phyloP scores from a whole-genome alignment of 1,140 invertebrate species.

The Oreohelix idahoensis region DNA sequence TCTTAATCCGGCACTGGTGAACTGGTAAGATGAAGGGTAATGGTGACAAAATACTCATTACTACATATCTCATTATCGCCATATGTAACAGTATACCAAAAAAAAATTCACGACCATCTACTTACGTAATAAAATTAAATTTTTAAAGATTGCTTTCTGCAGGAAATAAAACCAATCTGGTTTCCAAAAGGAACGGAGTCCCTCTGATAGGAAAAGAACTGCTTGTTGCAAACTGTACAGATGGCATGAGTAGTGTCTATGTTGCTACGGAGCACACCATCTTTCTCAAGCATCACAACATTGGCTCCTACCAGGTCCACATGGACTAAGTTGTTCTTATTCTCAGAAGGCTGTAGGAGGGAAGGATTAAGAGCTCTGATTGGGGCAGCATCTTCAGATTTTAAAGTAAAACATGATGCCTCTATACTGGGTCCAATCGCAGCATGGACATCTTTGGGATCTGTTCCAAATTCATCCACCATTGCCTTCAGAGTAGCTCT shows the following conservation, averaged over 20 bases:
- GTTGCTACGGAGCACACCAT: conserved; percentile 46
- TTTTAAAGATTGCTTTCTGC: neutral
- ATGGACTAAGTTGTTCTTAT: conserved; percentile 35
- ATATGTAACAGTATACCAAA: too few relatives aligned
- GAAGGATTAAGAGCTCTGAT: conserved; percentile 45
- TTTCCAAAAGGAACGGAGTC: conserved; percentile 57
- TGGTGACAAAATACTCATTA: too few relatives aligned
- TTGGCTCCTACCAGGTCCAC: conserved; percentile 49
- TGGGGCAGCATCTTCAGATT: conserved; percentile 25
- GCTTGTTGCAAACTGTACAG: conserved; percentile 49
- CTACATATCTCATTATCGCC: too few relatives aligned
- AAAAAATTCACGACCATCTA: too few relatives aligned
- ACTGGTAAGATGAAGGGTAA: too few relatives aligned
- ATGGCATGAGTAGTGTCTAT: conserved; percentile 46
- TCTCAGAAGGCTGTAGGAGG: conserved; percentile 3
- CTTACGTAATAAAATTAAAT: neutral
- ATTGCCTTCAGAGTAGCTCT: conserved; percentile 46
- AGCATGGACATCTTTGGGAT: conserved; percentile 45
- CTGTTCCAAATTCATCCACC: conserved; percentile 42
- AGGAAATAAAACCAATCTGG: conserved; percentile 54
- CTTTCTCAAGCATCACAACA: conserved; percentile 44
- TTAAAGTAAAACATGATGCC: conserved; percentile 46
- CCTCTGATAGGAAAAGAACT: conserved; percentile 53
- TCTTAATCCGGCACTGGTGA: too few relatives aligned
- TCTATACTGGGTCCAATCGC: conserved; percentile 51